phyloP scores from a whole-genome alignment of 1,140 invertebrate species.

The Drosophila triauraria region DNA sequence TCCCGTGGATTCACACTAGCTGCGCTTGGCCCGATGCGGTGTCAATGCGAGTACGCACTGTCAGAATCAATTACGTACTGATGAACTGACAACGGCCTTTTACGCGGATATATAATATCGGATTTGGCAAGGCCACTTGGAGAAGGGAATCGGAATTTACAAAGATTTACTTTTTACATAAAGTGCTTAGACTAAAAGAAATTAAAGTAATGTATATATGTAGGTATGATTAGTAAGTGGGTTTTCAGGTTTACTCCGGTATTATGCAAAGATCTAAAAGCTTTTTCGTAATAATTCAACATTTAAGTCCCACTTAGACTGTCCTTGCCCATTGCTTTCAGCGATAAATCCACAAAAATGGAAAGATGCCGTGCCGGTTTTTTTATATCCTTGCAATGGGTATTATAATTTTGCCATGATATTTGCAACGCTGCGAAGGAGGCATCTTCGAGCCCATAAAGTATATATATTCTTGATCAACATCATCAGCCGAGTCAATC shows the following conservation, averaged over 20 bases:
- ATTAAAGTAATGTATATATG: background rate
- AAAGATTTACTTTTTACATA: background rate
- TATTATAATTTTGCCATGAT: too few relatives aligned
- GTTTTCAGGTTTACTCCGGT: too few relatives aligned
- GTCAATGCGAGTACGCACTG: constrained; percentile 34
- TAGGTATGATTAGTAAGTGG: background rate
- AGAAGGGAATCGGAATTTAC: background rate
- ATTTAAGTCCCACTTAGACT: constrained; percentile 1
- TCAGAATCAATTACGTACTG: constrained; percentile 68
- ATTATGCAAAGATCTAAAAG: background rate
- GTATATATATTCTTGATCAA: too few relatives aligned
- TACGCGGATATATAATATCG: constrained; percentile 10
- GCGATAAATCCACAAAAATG: constrained; percentile 44
- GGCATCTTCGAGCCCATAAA: too few relatives aligned
- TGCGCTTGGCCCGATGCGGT: background rate
- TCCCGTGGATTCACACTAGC: constrained; percentile 31
- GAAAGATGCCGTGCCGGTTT: constrained; percentile 21
- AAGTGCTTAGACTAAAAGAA: too few relatives aligned
- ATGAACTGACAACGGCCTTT: constrained; percentile 13
- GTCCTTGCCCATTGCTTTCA: constrained; percentile 49
- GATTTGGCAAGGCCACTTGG: constrained; percentile 21
- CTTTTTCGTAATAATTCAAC: background rate
- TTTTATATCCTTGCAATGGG: too few relatives aligned
- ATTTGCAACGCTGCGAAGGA: too few relatives aligned
- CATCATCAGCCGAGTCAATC: too few relatives aligned